These are phyloP conservation scores for Epirrhoe alternata DNA, from an alignment of 2,888 invertebrate genomes.

Conservation along the genomic window DNA sequence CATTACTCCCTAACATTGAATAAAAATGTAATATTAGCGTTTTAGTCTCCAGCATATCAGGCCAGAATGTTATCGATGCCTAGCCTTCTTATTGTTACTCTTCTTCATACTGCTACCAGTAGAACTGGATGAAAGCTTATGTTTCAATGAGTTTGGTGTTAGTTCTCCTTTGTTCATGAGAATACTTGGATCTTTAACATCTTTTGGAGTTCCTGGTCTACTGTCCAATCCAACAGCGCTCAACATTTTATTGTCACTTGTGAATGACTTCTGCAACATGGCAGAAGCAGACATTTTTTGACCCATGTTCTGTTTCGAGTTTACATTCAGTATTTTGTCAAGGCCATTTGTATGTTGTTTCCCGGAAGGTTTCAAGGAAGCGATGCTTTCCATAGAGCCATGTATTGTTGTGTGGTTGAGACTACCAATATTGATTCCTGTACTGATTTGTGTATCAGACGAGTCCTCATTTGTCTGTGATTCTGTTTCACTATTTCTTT, in stretches of 20 bases:
- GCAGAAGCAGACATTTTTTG: slow-evolving; percentile 70
- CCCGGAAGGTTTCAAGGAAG: slow-evolving; percentile 75
- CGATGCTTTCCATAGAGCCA: slow-evolving; percentile 80
- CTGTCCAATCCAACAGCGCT: slow-evolving; percentile 74
- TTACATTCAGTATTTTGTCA: slow-evolving; percentile 72
- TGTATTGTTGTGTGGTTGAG: slow-evolving; percentile 81
- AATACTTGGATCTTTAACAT: slow-evolving; percentile 68
- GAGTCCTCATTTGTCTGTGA: slow-evolving; percentile 92
- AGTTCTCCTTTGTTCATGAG: slow-evolving; percentile 69
- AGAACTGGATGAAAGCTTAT: slow-evolving; percentile 74
- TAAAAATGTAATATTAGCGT: no score
- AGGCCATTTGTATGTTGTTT: slow-evolving; percentile 82
- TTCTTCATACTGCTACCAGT: slow-evolving; percentile 87
- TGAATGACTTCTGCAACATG: slow-evolving; percentile 74
- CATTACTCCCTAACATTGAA: no score
- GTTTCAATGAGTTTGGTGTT: slow-evolving; percentile 79
- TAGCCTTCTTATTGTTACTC: slow-evolving; percentile 91
- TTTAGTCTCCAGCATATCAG: no score
- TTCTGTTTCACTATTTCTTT: slow-evolving; percentile 94
- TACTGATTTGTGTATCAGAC: slow-evolving; percentile 87
- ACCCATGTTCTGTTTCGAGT: slow-evolving; percentile 71
- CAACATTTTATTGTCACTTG: slow-evolving; percentile 74
- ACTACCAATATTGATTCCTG: slow-evolving; percentile 73
- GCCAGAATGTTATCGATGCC: slow-evolving; percentile 87
- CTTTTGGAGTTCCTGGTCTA: slow-evolving; percentile 79